These are phyloP conservation scores for Anthophora plumipes DNA, from an alignment of 2,888 invertebrate genomes.

Conservation along the genomic window DNA sequence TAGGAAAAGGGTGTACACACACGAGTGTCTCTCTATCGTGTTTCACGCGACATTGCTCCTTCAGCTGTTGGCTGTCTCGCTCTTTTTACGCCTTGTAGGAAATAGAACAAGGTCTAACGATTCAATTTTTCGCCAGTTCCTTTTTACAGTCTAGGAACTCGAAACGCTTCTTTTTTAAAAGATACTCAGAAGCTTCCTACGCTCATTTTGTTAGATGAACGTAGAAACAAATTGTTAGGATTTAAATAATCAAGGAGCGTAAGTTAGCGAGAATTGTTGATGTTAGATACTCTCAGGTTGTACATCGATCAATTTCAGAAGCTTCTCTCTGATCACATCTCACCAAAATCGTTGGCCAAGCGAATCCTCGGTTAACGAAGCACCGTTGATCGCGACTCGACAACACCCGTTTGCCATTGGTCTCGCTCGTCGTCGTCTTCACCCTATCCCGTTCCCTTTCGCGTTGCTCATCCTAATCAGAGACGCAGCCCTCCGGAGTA, in stretches of 20 bases:
- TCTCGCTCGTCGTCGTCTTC: slow-evolving; percentile 23
- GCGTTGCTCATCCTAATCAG: slow-evolving; percentile 54
- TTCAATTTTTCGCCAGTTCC: slow-evolving; percentile 36
- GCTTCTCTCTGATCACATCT: no score
- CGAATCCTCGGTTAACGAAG: not conserved
- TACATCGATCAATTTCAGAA: no score
- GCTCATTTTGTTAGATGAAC: not conserved
- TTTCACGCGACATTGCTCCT: slow-evolving; percentile 62
- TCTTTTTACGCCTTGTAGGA: slow-evolving; percentile 26
- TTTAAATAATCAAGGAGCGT: no score
- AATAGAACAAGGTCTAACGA: slow-evolving; percentile 34
- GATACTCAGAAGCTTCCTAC: not conserved
- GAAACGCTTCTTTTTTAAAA: not conserved
- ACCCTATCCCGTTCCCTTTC: not conserved
- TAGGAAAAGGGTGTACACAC: no score
- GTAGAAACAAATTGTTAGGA: not conserved
- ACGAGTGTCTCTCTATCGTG: slow-evolving; percentile 52
- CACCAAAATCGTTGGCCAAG: not conserved
- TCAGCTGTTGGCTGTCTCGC: slow-evolving; percentile 6
- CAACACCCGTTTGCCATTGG: not conserved
- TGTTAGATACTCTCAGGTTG: no score
- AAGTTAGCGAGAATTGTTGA: no score
- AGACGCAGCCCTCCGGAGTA: slow-evolving; percentile 51
- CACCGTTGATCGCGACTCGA: slow-evolving; percentile 3
- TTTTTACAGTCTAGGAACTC: not conserved